phyloP scores from a whole-genome alignment of 2,888 invertebrate species.

The Drosophila mulleri region DNA sequence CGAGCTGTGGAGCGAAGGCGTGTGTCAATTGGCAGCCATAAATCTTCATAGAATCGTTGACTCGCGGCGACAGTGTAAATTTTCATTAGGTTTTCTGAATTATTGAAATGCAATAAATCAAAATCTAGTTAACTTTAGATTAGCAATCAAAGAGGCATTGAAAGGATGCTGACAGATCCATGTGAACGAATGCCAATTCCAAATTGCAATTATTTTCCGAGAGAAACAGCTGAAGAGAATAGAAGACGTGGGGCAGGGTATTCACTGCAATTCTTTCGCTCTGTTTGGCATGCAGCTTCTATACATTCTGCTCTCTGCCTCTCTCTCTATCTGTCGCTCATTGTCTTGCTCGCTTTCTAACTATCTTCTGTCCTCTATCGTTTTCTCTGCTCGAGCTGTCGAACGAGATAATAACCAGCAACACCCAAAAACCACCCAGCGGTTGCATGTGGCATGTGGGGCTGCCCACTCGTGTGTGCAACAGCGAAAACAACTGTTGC shows the following conservation, averaged over 20 bases:
- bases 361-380: constrained; percentile 5
- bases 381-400: constrained; percentile 42
- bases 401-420: constrained; percentile 71
- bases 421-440: constrained; percentile 68
- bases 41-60: constrained; percentile 77
- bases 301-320: background rate
- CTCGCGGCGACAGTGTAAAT: constrained; percentile 73
- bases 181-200: constrained; percentile 4
- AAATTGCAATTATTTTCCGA: constrained; percentile 22
- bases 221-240: background rate
- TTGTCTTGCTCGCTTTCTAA: constrained; percentile 1
- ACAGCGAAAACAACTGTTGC: constrained; percentile 18
- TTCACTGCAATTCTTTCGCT: constrained; percentile 46
- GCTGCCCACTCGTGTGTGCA: constrained; percentile 61
- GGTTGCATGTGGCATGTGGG: constrained; percentile 31
- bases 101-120: constrained; percentile 75
- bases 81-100: constrained; percentile 72
- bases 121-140: constrained; percentile 75
- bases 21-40: constrained; percentile 74
- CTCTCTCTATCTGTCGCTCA: background rate
- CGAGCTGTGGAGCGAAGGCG: constrained; percentile 57
- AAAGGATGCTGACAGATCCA: constrained; percentile 25
- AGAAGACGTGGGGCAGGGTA: constrained; percentile 34
- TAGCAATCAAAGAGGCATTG: constrained; percentile 38
- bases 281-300: constrained; percentile 47